phyloP scores from a whole-genome alignment of 1,140 invertebrate species.

The Tetragonula clypearis region DNA sequence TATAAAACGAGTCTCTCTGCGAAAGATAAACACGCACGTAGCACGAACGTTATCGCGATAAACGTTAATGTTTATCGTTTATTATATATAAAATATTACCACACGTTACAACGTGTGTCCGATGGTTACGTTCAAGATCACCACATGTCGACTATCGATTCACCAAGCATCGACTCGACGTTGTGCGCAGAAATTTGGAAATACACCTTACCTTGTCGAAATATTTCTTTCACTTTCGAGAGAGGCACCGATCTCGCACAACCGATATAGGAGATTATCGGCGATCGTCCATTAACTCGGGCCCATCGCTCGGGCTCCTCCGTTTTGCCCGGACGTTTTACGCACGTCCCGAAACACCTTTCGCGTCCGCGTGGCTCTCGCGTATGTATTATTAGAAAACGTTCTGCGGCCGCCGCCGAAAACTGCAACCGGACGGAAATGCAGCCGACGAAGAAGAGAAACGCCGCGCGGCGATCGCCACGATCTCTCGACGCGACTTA shows the following conservation, averaged over 20 bases:
- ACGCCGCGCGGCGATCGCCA: background rate
- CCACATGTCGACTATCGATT: conserved; percentile 27
- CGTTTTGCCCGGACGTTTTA: conserved; percentile 56
- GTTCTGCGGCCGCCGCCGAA: background rate
- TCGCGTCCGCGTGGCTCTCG: conserved; percentile 32
- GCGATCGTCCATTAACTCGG: too few species aligned
- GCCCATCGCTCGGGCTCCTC: background rate
- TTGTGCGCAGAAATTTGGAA: background rate
- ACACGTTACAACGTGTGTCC: background rate
- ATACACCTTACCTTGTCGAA: conserved; percentile 23
- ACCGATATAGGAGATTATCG: too few species aligned
- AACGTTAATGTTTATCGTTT: background rate
- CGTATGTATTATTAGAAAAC: conserved; percentile 64
- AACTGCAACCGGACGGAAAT: conserved; percentile 47
- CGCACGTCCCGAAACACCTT: background rate
- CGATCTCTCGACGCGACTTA: conserved; percentile 48
- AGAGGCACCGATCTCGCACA: conserved; percentile 1
- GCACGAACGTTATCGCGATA: background rate
- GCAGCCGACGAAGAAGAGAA: conserved; percentile 13
- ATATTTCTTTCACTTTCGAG: background rate
- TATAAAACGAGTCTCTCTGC: background rate
- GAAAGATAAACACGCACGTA: background rate
- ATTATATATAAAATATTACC: background rate
- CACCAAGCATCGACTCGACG: background rate
- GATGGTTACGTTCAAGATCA: background rate